A percentile compares a stretch with the other conserved stretches of the same genome.
Evolutionary conservation across 2,797 vertebrate genomes (phyloP).

Genomic region (Sebastes nivosus): DNA sequence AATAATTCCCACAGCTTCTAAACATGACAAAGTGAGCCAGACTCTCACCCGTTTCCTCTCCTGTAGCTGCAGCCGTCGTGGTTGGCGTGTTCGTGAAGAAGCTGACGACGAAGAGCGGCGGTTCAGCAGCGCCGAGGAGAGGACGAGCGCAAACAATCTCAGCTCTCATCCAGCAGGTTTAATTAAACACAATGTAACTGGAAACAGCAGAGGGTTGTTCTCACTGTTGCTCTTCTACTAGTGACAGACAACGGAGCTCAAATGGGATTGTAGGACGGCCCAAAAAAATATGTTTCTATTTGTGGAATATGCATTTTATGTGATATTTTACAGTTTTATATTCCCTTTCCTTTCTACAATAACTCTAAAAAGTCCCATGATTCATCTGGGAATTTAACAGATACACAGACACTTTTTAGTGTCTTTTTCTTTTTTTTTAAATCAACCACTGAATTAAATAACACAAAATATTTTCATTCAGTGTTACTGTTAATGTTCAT

Average conservation of each 20-base stretch:
- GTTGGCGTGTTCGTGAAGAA: neutral
- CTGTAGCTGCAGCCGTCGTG: neutral
- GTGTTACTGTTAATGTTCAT: neutral
- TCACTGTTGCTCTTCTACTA: neutral
- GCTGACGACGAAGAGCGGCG: fast-evolving
- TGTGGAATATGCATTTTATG: neutral
- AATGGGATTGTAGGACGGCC: neutral
- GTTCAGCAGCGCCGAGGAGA: neutral
- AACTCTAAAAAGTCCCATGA: neutral
- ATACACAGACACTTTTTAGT: neutral
- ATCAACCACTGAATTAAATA: neutral
- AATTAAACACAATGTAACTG: neutral
- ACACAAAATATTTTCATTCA: neutral
- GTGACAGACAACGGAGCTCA: fast-evolving
- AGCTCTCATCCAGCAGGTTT: constrained; percentile 1
- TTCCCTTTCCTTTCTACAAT: neutral
- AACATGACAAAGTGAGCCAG: neutral
- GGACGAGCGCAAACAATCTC: neutral
- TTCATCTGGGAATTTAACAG: neutral
- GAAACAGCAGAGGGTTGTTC: neutral
- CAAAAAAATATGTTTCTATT: neutral
- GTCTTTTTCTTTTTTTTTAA: neutral
- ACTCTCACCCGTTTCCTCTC: neutral
- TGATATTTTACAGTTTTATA: neutral
- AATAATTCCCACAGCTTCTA: neutral